Evolutionary conservation across 2,888 invertebrate species (phyloP).

Genomic region (Lagria hirta): DNA sequence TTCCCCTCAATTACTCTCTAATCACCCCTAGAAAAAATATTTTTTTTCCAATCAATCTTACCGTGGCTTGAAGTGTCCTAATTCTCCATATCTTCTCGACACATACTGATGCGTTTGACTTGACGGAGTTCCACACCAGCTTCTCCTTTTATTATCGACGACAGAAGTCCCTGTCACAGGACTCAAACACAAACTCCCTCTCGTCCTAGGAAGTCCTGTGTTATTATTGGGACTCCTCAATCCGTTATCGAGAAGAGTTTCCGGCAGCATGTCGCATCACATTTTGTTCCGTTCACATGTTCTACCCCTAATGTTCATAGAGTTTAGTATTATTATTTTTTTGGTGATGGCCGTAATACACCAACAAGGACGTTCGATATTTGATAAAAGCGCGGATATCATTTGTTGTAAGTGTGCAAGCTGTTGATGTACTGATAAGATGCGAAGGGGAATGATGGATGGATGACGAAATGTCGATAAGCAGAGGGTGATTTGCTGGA

Average conservation of each 20-base stretch:
- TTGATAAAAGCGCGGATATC: conserved; percentile 25
- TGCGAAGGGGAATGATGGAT: conserved; percentile 18
- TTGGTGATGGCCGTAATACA: conserved; percentile 22
- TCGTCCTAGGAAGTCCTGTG: conserved; percentile 47
- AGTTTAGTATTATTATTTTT: too few species aligned
- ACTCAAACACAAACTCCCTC: conserved; percentile 51
- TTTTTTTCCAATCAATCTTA: conserved; percentile 34
- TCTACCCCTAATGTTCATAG: too few species aligned
- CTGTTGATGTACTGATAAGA: conserved; percentile 24
- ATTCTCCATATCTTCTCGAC: conserved; percentile 48
- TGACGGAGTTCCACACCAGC: conserved; percentile 52
- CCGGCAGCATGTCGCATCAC: conserved; percentile 42
- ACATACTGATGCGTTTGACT: conserved; percentile 34
- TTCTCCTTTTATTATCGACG: conserved; percentile 48
- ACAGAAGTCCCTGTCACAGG: conserved; percentile 44
- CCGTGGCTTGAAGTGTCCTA: conserved; percentile 52
- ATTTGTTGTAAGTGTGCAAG: conserved; percentile 26
- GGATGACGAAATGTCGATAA: conserved; percentile 15
- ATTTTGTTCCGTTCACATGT: conserved; percentile 2
- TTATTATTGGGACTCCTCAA: conserved; percentile 52
- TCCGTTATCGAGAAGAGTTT: conserved; percentile 48
- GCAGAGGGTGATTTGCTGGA: too few species aligned
- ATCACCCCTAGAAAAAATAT: conserved; percentile 7
- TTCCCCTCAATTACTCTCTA: conserved; percentile 9
- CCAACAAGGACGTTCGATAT: conserved; percentile 21